Conservation (phyloP, 1,140 invertebrate genomes). For the Drosophila setifemur region DNA sequence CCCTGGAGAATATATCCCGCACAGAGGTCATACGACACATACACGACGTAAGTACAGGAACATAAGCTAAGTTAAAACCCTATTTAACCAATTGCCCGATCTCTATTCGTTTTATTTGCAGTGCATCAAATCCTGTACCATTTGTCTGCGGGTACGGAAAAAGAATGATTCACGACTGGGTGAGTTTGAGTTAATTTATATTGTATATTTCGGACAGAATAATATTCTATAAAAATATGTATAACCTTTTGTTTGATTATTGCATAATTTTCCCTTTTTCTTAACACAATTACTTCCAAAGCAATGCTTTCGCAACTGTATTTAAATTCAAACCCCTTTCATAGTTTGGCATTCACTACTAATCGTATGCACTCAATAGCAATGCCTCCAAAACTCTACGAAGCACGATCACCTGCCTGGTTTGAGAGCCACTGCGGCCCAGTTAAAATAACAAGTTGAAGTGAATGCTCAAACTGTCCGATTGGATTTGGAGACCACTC, state of each 20-base stretch:
- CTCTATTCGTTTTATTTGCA: constrained; percentile 81
- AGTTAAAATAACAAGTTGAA: constrained; percentile 15
- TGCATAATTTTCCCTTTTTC: too few relatives aligned
- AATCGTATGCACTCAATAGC: neutral
- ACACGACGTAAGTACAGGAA: constrained; percentile 89
- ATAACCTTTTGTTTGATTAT: too few relatives aligned
- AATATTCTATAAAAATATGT: too few relatives aligned
- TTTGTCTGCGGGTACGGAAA: constrained; percentile 95
- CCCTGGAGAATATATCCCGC: constrained; percentile 93
- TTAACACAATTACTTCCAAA: too few relatives aligned
- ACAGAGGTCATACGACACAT: constrained; percentile 96
- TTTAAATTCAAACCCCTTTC: too few relatives aligned
- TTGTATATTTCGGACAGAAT: too few relatives aligned
- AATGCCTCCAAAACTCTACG: neutral
- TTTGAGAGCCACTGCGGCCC: neutral
- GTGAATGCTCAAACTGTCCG: constrained; percentile 3
- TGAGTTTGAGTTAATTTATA: constrained; percentile 87
- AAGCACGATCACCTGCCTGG: constrained; percentile 5
- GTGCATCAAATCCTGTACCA: constrained; percentile 97
- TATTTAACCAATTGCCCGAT: neutral
- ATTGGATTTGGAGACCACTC: constrained; percentile 6
- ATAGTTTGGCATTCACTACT: neutral
- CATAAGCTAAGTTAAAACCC: too few relatives aligned
- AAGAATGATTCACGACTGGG: constrained; percentile 92
- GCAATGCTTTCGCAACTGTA: neutral